Evolutionary conservation across 2,113 vertebrate species (phyloP), one percentile per base, ranked within the genome.

Genomic region (Calcarius ornatus): DNA sequence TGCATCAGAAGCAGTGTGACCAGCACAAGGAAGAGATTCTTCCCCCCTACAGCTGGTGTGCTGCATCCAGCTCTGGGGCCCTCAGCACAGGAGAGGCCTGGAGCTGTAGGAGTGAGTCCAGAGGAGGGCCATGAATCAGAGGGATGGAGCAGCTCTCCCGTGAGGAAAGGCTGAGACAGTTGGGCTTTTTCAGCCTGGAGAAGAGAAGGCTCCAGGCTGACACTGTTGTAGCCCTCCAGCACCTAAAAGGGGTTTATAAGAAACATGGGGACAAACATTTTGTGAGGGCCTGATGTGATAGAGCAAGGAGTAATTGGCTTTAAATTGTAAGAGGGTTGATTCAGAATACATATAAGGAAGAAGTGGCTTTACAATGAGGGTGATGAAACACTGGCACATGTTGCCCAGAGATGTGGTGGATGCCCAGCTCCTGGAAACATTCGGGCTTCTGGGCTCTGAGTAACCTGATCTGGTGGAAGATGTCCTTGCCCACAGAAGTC

Each of bases 1-100:
- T 51, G 22, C 33, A 75, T n/a, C 24, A 31, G 35, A 59, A 79
- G 6, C 28, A 48, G 27, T 0, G 0, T 53, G 56, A 11, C 17
- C 33, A 66, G 65, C 33, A 68, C 0, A 4, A 12, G 43, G 56
- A 70, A 42, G 27, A 21, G 33, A 51, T 90, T 69, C 50, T 80
- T 17, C 15, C 14, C 15, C 42, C 79, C 60, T 56, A 0, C 5
- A 5, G 21, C 30, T 59, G 50, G 8, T 50, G 37, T 50, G 10
- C 12, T 72, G 43, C 8, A 3, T 53, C 12, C 68, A 80, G 17
- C 50, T 88, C 56, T 84, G 68, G 24, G 24, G 10, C 5, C 19
- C 54, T 40, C 50, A 59, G n/a, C 30, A 47, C 30, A 53, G 12
- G 22, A 64, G 37, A 15, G 65, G 20, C 42, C 16, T 9, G 42